A percentile compares a stretch with the other conserved stretches of the same genome.
Conservation (phyloP, 2,888 invertebrate species). For the Spilosoma lubricipeda region DNA sequence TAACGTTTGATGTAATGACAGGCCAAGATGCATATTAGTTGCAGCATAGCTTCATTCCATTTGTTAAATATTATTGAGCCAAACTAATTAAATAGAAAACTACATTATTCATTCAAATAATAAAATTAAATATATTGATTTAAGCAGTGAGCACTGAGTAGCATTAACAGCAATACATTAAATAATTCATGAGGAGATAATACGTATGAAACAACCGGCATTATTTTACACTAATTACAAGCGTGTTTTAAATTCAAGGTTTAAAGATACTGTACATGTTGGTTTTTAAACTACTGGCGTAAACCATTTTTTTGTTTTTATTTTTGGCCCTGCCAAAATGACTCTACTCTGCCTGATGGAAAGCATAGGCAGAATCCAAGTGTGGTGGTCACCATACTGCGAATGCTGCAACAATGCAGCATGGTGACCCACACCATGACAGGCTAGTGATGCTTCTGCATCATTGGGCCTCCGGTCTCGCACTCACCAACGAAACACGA, state of each 20-base stretch:
- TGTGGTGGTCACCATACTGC: too few species aligned
- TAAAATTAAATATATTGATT: slow-evolving; percentile 1
- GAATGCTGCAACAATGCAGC: too few species aligned
- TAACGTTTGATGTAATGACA: slow-evolving; percentile 29
- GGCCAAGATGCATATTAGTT: slow-evolving; percentile 49
- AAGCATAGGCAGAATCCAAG: too few species aligned
- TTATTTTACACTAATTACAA: not conserved
- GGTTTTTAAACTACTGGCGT: not conserved
- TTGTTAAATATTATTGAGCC: slow-evolving; percentile 23
- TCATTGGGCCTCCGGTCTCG: too few species aligned
- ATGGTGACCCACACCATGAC: too few species aligned
- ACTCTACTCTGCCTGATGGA: too few species aligned
- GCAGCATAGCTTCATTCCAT: slow-evolving; percentile 25
- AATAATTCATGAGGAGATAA: not conserved
- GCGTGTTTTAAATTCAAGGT: not conserved
- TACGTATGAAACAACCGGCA: not conserved
- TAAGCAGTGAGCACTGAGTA: slow-evolving; percentile 24
- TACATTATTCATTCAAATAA: slow-evolving; percentile 11
- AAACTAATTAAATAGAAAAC: slow-evolving; percentile 20
- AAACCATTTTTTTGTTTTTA: too few species aligned
- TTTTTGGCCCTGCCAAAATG: too few species aligned
- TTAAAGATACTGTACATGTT: not conserved
- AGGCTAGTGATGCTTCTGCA: too few species aligned
- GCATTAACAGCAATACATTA: slow-evolving; percentile 33
- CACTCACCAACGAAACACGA: too few species aligned